Evolutionary conservation across 2,797 vertebrate species (phyloP), one percentile per base, ranked within the genome.

Genomic region (Scolopax rusticola): DNA sequence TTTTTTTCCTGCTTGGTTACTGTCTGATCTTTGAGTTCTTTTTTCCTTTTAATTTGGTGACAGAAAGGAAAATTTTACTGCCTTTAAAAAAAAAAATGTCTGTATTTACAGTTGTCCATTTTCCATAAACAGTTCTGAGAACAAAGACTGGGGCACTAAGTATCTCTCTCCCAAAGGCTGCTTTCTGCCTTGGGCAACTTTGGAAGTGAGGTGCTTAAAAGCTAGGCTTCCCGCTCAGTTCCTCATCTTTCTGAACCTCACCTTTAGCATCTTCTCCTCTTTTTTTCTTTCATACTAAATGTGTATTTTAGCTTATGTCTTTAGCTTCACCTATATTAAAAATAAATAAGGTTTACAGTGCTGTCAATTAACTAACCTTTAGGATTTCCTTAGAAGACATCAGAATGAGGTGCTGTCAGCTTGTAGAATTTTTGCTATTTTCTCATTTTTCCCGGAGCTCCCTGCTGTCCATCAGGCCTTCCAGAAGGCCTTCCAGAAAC

Each of bases 161-260:
- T 95, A 95, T 89, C 93, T 96, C 87, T 93, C 84, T 97, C 82
- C 91, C 95, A 95, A 97, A 97, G 94, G 48, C 75, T 95, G 89
- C 93, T 91, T 93, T 94, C 93, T 92, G 89, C 81, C 87, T 91
- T 92, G 89, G 87, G 94, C 71, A 68, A 67, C 91, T 96, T 96
- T 96, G 96, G 95, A 92, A 96, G 92, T 41, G 92, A 95, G 92
- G 75, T 96, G 93, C 91, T 95, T 95, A 67, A 90, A 95, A 93
- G 48, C 84, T 89, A 79, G 95, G 63, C 59, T 82, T 85, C 47
- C 43, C 82, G 57, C 57, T 92, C 69, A 41, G 43, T 75, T 51
- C 36, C 36, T 36, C 36, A 36, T 36, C 51, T 70, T 84, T 91
- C 70, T 79, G 59, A 94, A 87, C 12, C 11, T 89, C 57, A 74